A percentile compares a stretch with the other conserved stretches of the same genome.
Evolutionary conservation across 2,113 vertebrate species (phyloP).

Genomic region (Aegypius monachus): DNA sequence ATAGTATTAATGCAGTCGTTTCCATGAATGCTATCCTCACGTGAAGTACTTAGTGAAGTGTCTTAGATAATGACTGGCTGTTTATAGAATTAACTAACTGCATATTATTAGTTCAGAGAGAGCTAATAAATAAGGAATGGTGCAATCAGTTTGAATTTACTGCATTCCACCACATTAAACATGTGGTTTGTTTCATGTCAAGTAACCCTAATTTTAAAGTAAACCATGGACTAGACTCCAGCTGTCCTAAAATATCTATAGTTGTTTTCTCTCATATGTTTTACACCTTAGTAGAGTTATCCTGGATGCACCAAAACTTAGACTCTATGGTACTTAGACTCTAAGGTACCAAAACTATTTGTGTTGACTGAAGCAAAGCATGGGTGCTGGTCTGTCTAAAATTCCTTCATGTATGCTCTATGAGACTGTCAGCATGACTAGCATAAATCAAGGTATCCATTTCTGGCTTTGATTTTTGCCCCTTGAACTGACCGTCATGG

Average conservation of each 20-base stretch:
- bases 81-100: background rate
- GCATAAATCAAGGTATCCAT: background rate
- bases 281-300: background rate
- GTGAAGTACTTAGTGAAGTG: background rate
- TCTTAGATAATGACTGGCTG: background rate
- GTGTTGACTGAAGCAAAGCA: background rate
- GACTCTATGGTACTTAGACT: background rate
- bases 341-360: background rate
- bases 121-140: background rate
- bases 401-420: background rate
- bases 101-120: background rate
- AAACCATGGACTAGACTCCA: background rate
- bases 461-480: background rate
- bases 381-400: background rate
- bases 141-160: background rate
- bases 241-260: background rate
- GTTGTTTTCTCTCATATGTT: background rate
- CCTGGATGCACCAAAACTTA: background rate
- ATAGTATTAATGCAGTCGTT: background rate
- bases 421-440: background rate
- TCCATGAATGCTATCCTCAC: background rate
- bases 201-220: background rate
- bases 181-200: background rate
- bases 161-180: background rate
- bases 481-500: background rate